Base-by-base conservation (phyloP, 2,113 vertebrate species). In the Pluvianellus socialis region DNA sequence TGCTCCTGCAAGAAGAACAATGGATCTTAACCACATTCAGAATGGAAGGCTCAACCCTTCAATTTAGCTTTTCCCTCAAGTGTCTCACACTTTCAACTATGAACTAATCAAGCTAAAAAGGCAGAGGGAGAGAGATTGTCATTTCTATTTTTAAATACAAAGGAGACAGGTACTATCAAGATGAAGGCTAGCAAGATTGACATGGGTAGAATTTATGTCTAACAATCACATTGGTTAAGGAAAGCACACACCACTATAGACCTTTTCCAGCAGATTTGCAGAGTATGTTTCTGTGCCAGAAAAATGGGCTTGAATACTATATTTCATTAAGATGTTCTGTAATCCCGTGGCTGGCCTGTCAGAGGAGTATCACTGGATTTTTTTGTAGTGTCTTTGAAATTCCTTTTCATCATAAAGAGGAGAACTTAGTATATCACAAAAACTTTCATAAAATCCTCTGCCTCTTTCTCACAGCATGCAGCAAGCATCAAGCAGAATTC, bases 111-210 rank as follows among this genome's bases (percentile, higher is more conserved):
- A 92, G 44, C 42, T 84, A 92, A 92, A 93, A 93, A 86, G 26
- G 59, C n/a, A 88, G 32, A 70, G 9, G 55, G 23, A 76, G 35
- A 88, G 14, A 88, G 50, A 77, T 1, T 96, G 94, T 96, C 55
- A 95, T 77, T 88, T 95, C 92, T 88, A 86, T 90, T 95, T 94
- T 93, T 94, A 96, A 88, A 95, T 61, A 94, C 79, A 93, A 94
- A 93, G 50, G 52, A 90, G 71, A 90, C 38, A 94, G 26, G 28
- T 79, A 44, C 42, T 18, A 94, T 70, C 26, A 88, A 90, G 59
- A 92, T 80, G 59, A 97, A 90, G 92, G 75, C 59, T 94, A 80
- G n/a, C 30, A 93, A 93, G 90, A 94, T 44, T 96, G 93, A 95
- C 90, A 88, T 9, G 67, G 24, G 47, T 40, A 86, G 45, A 63